Base-by-base conservation (phyloP, 1,140 invertebrate genomes). In the Arion vulgaris region DNA sequence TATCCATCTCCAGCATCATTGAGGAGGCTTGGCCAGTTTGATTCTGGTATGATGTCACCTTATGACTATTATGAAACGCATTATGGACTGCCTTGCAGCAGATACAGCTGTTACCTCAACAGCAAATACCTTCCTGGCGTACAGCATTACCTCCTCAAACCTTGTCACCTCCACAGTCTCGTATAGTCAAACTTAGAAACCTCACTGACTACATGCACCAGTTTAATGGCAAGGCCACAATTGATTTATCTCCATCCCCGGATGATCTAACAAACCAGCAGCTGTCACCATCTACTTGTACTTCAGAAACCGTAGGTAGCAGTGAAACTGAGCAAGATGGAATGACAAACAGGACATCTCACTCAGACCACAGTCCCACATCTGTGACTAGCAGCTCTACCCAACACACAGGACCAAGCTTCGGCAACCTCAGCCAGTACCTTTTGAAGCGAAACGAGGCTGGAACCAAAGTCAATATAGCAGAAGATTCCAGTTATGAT, bases 161-260 rank as follows among this genome's bases (percentile, higher is more conserved):
- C 9, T 36, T 83, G 5, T 90, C 89, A 34, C 89, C 90, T 2
- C 89, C 90, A 34, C 88, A 88, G 79, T 89, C 89, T 23, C 85
- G 86, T 45, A 86, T 89, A 32, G 83, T 91, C 15, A 76, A 88
- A 32, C 87, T 91, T 81, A 85, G 86, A 74, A 90, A 90, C 78
- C 83, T 90, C 36, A 86, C 87, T 78, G 89, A 91, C 45, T 68
- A 88, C 32, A 86, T 90, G 57, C 84, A 87, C 28, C 82, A 87
- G 53, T 86, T 89, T 39, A 88, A 90, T 66, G 41, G 28, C 45
- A 80, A 87, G 34, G 87, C 88, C 45, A 90, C 87, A n/a, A 89
- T 91, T 36, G 90, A 91, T 62, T 76, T 91, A 53, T 91, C 90
- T 26, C 90, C 90, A 0, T 90, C 89, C 9, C 90, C 90, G 13